Evolutionary conservation across 2,113 vertebrate genomes (phyloP).

Genomic region (Balaeniceps rex): DNA sequence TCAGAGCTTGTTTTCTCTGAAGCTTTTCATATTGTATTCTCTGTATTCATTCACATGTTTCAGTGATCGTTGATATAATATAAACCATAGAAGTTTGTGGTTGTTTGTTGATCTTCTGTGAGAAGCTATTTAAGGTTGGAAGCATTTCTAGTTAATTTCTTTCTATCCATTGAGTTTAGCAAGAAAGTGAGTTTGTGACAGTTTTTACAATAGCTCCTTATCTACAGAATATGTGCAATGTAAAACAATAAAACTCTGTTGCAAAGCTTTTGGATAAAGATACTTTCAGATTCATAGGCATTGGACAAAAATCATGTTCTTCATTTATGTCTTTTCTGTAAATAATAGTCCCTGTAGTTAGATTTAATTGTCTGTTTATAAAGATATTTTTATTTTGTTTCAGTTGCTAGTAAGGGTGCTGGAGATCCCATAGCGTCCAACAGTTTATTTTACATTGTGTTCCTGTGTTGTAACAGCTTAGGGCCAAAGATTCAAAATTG

Average conservation of each 20-base stretch:
- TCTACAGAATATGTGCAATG: neutral
- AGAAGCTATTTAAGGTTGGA: neutral
- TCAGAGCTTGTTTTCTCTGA: neutral
- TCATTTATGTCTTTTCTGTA: neutral
- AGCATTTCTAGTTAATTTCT: conserved; percentile 15
- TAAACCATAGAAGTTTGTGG: neutral
- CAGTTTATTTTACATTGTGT: neutral
- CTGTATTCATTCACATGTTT: neutral
- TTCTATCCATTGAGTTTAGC: neutral
- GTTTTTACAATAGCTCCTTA: conserved; percentile 12
- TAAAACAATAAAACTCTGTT: neutral
- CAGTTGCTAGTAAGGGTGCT: neutral
- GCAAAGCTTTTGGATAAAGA: neutral
- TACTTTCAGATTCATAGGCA: neutral
- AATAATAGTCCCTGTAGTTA: neutral
- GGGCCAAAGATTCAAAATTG: neutral
- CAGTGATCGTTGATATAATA: neutral
- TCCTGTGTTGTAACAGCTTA: neutral
- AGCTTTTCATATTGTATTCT: neutral
- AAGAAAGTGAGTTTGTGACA: neutral
- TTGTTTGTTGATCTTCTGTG: neutral
- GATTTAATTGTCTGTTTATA: neutral
- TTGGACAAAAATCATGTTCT: neutral
- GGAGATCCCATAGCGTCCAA: neutral
- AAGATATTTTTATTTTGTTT: neutral